A percentile compares a stretch with the other conserved stretches of the same genome.
Conservation (phyloP, 2,888 invertebrate species). For the Epistrophe eligans region DNA sequence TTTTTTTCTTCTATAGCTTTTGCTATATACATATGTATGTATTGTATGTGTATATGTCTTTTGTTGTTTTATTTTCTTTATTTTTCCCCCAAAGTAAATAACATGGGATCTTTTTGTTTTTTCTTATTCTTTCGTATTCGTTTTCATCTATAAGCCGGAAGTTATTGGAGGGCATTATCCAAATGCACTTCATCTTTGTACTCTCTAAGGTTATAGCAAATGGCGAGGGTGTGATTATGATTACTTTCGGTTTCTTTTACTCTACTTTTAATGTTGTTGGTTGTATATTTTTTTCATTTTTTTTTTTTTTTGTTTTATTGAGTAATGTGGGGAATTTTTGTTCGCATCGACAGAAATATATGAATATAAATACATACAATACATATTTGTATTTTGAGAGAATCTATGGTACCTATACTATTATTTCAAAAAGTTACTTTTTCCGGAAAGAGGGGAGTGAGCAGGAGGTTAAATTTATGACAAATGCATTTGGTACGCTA, state of each 20-base stretch:
- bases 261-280: slow-evolving; percentile 54
- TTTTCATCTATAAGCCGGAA: slow-evolving; percentile 54
- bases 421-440: slow-evolving; percentile 42
- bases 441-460: neutral
- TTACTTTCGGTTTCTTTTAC: slow-evolving; percentile 69
- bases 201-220: slow-evolving; percentile 26
- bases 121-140: neutral
- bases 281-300: neutral
- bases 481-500: slow-evolving; percentile 45
- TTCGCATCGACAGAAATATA: slow-evolving; percentile 49
- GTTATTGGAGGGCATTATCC: slow-evolving; percentile 68
- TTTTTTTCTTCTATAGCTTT: neutral
- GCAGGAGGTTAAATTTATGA: slow-evolving; percentile 37
- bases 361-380: no score
- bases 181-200: slow-evolving; percentile 56
- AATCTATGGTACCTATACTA: neutral
- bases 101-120: neutral
- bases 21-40: neutral
- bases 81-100: slow-evolving; percentile 31
- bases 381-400: slow-evolving; percentile 22
- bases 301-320: slow-evolving; percentile 2
- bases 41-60: no score
- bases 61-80: slow-evolving; percentile 37
- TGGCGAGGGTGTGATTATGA: slow-evolving; percentile 65
- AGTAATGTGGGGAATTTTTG: slow-evolving; percentile 53